Base-by-base conservation (phyloP, 2,888 invertebrate genomes). In the Acrobasis repandana region DNA sequence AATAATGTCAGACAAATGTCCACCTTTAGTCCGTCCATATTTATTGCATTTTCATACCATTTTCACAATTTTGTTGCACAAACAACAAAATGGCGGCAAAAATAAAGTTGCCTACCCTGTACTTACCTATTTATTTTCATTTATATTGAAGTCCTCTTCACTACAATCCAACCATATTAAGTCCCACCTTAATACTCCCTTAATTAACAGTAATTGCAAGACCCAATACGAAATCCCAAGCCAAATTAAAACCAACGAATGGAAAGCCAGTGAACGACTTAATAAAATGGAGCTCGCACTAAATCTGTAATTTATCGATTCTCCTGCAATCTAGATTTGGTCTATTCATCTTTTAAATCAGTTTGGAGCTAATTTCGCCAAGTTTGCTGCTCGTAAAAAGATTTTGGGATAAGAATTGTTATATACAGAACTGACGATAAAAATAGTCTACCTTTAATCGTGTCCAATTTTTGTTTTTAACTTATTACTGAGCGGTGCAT, bases 251-350 rank as follows among this genome's bases (percentile, higher is more conserved):
- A 47, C 33, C 28, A 34, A 59, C 59, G 54, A 56, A 52, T 20
- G 52, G 20, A 33, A 52, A 52, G 2, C 36, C 52, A 36, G 36
- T 52, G 36, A 36, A 20, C 50, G 63, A 57, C 66, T 68, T 72
- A 70, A 68, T 75, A 64, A 66, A 67, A 70, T 66, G 67, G 65
- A 65, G 60, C 65, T 28, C 28, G 64, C 65, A 73, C 69, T 72
- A 69, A 71, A 70, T 70, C 66, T 67, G 66, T 69, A 70, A 73
- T 75, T 74, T 69, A 75, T 72, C 73, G 71, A 73, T 67, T 69
- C 69, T 16, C 18, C 52, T 16, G 16, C 16, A 1, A 34, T 9
- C 52, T 18, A 52, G 16, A 52, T 52, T 52, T 52, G 36, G 52
- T 52, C 52, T 65, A 67, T 63, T 64, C 67, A 60, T 61, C 63